A percentile compares a stretch with the other conserved stretches of the same genome.
phyloP scores from a whole-genome alignment of 2,113 vertebrate genomes.

The Nesospiza acunhae region DNA sequence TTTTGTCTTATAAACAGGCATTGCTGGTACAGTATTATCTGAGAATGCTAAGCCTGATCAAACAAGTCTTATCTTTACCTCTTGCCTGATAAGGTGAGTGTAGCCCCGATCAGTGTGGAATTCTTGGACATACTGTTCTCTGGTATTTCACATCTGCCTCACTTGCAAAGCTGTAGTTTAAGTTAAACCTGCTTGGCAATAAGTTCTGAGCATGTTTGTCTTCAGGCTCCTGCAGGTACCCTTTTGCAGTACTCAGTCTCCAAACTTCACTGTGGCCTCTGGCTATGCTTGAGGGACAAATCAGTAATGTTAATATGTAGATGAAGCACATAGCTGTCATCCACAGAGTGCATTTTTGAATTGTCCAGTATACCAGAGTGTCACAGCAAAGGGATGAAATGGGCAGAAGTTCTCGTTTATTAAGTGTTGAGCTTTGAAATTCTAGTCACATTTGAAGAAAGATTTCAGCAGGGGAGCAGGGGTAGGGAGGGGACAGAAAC shows the following conservation, averaged over 20 bases:
- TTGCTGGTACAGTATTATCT: background rate
- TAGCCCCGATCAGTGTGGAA: background rate
- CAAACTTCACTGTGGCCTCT: background rate
- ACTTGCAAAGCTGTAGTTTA: background rate
- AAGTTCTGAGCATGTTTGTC: background rate
- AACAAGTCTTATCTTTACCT: background rate
- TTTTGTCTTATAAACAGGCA: background rate
- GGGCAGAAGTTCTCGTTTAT: background rate
- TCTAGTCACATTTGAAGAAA: background rate
- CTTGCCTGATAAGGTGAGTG: background rate
- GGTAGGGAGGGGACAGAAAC: background rate
- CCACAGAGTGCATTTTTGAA: background rate
- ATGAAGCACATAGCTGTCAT: background rate
- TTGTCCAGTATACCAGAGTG: background rate
- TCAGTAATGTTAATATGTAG: background rate
- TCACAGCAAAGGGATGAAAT: background rate
- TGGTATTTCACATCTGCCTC: background rate
- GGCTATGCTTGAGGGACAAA: background rate
- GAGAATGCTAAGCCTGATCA: background rate
- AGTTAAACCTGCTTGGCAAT: background rate
- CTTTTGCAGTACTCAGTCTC: background rate
- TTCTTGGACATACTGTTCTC: background rate
- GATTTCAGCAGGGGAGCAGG: rapidly evolving
- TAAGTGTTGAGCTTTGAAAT: background rate
- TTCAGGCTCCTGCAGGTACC: background rate